Percentiles rank a stretch among this genome's conserved stretches.
phyloP scores from a whole-genome alignment of 2,797 vertebrate species.

The Percopsis omiscomaycus region DNA sequence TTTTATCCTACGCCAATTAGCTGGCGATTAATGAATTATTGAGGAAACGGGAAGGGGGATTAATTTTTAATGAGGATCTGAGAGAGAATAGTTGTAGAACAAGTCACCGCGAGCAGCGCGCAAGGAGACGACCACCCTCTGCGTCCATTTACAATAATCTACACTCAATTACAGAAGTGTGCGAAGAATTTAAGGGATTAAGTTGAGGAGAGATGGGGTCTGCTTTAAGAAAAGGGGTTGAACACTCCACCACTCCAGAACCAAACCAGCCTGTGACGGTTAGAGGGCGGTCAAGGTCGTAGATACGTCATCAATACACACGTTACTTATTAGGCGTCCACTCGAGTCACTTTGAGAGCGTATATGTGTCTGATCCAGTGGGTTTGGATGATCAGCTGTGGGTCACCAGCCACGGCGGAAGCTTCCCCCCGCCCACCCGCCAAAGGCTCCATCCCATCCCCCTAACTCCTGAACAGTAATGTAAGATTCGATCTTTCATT shows the following conservation, averaged over 20 bases:
- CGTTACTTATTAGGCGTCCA: too few relatives aligned
- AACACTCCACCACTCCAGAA: too few relatives aligned
- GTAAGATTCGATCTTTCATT: conserved; percentile 72
- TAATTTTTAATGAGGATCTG: conserved; percentile 78
- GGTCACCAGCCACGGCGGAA: neutral
- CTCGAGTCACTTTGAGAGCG: too few relatives aligned
- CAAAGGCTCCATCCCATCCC: neutral
- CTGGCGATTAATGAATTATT: conserved; percentile 81
- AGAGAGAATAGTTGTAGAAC: conserved; percentile 76
- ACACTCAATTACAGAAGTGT: conserved; percentile 58
- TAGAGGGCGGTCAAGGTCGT: too few relatives aligned
- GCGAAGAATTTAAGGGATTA: conserved; percentile 16
- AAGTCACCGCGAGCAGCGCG: conserved; percentile 66
- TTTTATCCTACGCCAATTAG: conserved; percentile 80
- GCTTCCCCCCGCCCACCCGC: neutral
- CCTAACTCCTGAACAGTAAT: conserved; percentile 36
- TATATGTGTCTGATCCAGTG: too few relatives aligned
- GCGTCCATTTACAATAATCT: conserved; percentile 70
- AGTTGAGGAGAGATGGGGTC: neutral
- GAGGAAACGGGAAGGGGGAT: conserved; percentile 71
- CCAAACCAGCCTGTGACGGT: too few relatives aligned
- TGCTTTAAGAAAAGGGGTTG: neutral
- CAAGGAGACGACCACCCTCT: conserved; percentile 54
- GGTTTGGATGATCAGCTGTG: too few relatives aligned
- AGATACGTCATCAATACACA: too few relatives aligned